Evolutionary conservation across 1,140 invertebrate genomes (phyloP).

Genomic region (Pogonus chalceus): DNA sequence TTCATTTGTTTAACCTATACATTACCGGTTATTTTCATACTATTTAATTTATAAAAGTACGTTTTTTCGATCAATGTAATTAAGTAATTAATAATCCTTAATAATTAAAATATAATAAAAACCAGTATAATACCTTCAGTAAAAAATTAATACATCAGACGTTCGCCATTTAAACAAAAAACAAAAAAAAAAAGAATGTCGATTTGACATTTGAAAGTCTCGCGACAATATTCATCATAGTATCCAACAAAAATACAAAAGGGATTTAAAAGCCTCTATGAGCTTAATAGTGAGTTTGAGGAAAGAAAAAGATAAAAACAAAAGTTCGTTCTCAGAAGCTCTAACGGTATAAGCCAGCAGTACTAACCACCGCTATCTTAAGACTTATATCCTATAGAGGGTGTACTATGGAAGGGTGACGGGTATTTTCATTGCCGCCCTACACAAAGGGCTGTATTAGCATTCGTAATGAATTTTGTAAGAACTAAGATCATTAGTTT

Average conservation of each 20-base stretch:
- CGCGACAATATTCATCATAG: neutral
- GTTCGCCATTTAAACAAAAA: too few species aligned
- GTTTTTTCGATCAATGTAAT: too few species aligned
- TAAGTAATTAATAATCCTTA: too few species aligned
- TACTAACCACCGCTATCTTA: neutral
- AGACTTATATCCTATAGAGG: neutral
- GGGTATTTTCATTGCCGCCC: neutral
- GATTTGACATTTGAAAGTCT: too few species aligned
- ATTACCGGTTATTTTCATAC: too few species aligned
- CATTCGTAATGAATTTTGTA: conserved; percentile 1
- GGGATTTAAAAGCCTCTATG: neutral
- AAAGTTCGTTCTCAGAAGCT: neutral
- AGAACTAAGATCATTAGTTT: neutral
- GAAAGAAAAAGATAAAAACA: neutral
- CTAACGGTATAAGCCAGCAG: neutral
- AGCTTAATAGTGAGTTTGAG: neutral
- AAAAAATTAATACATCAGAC: too few species aligned
- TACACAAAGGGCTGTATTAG: neutral
- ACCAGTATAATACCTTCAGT: too few species aligned
- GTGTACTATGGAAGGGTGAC: neutral
- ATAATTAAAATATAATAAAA: too few species aligned
- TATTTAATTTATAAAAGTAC: too few species aligned
- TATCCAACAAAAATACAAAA: neutral
- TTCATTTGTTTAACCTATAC: too few species aligned
- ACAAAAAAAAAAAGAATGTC: too few species aligned